Conservation (phyloP, 2,113 vertebrate species). For the Siniperca knerii region DNA sequence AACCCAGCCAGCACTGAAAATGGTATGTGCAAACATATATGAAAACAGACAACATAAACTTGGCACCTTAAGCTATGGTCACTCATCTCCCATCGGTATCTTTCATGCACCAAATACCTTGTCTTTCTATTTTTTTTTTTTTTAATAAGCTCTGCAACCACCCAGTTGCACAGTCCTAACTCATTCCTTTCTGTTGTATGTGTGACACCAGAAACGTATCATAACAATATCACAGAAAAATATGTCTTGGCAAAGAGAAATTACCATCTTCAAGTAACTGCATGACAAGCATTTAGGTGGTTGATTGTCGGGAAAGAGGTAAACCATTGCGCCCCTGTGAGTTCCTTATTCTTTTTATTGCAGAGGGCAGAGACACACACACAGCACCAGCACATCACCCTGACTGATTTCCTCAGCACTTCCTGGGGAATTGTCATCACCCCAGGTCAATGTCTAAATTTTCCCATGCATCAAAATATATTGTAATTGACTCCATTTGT, state of each 20-base stretch:
- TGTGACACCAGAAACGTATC: slow-evolving; percentile 29
- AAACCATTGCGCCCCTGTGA: slow-evolving; percentile 38
- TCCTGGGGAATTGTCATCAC: slow-evolving; percentile 79
- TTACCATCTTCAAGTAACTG: slow-evolving; percentile 45
- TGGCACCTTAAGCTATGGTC: slow-evolving; percentile 46
- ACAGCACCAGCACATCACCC: slow-evolving; percentile 46
- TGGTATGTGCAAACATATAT: not conserved
- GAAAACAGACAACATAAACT: slow-evolving; percentile 17
- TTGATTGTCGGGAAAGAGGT: slow-evolving; percentile 48
- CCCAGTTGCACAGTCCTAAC: slow-evolving; percentile 3
- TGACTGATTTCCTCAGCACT: slow-evolving; percentile 73
- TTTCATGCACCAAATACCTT: not conserved
- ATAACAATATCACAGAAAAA: slow-evolving; percentile 45
- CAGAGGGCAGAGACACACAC: slow-evolving; percentile 59
- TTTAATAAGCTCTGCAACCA: not conserved
- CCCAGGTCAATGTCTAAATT: slow-evolving; percentile 82
- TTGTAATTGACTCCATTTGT: slow-evolving; percentile 85
- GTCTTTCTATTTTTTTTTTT: not conserved
- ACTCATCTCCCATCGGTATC: slow-evolving; percentile 22
- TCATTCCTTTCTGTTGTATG: slow-evolving; percentile 1
- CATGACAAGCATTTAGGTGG: slow-evolving; percentile 48
- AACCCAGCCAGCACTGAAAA: slow-evolving; percentile 7
- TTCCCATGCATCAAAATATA: slow-evolving; percentile 82
- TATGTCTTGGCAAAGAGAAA: slow-evolving; percentile 42
- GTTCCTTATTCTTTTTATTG: slow-evolving; percentile 59